Evolutionary conservation across 1,140 invertebrate genomes (phyloP).

Genomic region (Oppia nitens): DNA sequence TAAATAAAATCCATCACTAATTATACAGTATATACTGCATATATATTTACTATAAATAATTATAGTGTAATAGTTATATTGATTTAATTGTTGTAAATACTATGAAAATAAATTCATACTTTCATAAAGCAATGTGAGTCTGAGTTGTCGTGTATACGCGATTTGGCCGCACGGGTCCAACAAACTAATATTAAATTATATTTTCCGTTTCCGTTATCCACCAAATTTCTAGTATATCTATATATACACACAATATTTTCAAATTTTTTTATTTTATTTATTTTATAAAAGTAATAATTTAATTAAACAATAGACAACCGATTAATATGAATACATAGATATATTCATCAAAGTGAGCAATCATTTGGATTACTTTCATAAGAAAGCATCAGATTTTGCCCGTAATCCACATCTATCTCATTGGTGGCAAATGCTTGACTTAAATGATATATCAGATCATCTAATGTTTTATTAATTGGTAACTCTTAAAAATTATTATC

Average conservation of each 20-base stretch:
- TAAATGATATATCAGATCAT: constrained; percentile 52
- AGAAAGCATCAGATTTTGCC: constrained; percentile 57
- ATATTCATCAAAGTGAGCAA: too few relatives aligned
- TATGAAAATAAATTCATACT: too few relatives aligned
- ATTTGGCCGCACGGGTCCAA: constrained; percentile 88
- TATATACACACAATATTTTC: too few relatives aligned
- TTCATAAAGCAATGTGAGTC: too few relatives aligned
- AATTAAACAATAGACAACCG: constrained; percentile 68
- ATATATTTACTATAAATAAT: constrained; percentile 92
- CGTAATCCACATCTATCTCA: constrained; percentile 68
- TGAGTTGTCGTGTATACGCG: constrained; percentile 89
- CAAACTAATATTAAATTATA: constrained; percentile 95
- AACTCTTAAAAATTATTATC: too few relatives aligned
- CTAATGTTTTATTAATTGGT: too few relatives aligned
- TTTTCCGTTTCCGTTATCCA: constrained; percentile 85
- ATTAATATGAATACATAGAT: constrained; percentile 85
- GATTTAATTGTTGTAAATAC: too few relatives aligned
- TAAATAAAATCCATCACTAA: neutral
- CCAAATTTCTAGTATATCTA: constrained; percentile 82
- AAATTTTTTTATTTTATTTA: too few relatives aligned
- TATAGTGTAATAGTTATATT: too few relatives aligned
- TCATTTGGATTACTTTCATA: constrained; percentile 76
- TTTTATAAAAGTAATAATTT: too few relatives aligned
- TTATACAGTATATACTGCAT: too few relatives aligned
- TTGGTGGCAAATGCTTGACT: constrained; percentile 55